phyloP scores from a whole-genome alignment of 2,113 vertebrate genomes.

The Myocastor coypus region DNA sequence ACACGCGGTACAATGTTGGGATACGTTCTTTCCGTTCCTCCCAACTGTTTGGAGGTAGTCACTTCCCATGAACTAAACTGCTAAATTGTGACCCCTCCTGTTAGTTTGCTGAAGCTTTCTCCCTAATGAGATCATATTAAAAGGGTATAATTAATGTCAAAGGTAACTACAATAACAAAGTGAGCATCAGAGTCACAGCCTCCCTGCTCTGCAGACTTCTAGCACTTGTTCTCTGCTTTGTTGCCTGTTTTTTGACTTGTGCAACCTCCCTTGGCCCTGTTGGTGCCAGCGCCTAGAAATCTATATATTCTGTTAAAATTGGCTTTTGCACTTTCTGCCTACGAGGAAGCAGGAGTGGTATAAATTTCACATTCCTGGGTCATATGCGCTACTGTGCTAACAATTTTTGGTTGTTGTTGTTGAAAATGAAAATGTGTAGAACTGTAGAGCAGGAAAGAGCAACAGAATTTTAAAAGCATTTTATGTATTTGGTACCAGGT shows the following conservation, averaged over 20 bases:
- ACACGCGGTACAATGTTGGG: not conserved
- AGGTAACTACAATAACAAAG: not conserved
- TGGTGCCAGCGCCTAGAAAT: not conserved
- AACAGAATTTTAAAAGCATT: not conserved
- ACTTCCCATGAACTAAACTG: not conserved
- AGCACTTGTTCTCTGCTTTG: not conserved
- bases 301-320: not conserved
- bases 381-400: not conserved
- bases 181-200: not conserved
- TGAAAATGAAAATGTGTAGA: not conserved
- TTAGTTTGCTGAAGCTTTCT: not conserved
- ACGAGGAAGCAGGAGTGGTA: not conserved
- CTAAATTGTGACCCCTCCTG: not conserved
- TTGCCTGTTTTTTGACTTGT: not conserved
- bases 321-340: not conserved
- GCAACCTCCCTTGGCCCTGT: not conserved
- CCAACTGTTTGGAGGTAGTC: not conserved
- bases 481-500: too few species aligned
- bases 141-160: not conserved
- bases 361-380: not conserved
- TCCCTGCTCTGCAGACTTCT: not conserved
- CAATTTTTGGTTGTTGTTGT: not conserved
- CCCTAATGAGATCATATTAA: not conserved
- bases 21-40: not conserved
- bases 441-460: not conserved